Evolutionary conservation across 1,140 invertebrate species (phyloP).

Genomic region (Liolophura sinensis): DNA sequence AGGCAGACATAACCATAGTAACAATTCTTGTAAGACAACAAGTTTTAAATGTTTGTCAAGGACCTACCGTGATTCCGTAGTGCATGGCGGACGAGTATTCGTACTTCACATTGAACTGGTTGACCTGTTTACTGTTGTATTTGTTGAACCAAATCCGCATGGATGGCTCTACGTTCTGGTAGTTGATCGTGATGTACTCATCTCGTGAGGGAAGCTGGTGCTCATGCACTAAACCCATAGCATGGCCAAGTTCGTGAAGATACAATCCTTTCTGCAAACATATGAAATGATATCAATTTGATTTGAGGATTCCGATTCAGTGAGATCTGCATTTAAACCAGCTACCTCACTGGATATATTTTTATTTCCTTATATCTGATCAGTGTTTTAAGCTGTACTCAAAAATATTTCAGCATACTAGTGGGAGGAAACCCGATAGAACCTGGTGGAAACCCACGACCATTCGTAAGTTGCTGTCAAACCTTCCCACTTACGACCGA

Average conservation of each 20-base stretch:
- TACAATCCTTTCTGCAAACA: constrained; percentile 50
- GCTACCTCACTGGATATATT: too few species aligned
- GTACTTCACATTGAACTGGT: constrained; percentile 42
- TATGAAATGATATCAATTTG: constrained; percentile 6
- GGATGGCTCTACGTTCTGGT: constrained; percentile 51
- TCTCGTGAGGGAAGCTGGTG: constrained; percentile 59
- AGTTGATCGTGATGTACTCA: constrained; percentile 52
- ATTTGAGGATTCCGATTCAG: neutral
- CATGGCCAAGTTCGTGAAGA: constrained; percentile 59
- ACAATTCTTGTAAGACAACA: too few species aligned
- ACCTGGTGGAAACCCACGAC: too few species aligned
- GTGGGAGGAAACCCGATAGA: too few species aligned
- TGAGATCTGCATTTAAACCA: neutral
- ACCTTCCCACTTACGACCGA: too few species aligned
- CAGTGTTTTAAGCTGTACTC: too few species aligned
- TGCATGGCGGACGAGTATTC: constrained; percentile 61
- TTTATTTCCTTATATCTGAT: neutral
- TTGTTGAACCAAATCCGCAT: constrained; percentile 54
- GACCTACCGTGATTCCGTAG: constrained; percentile 57
- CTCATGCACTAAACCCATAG: constrained; percentile 59
- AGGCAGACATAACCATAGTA: too few species aligned
- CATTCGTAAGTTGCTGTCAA: too few species aligned
- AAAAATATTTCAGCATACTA: too few species aligned
- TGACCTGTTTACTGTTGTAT: constrained; percentile 40
- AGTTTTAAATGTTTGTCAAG: neutral